A percentile compares a stretch with the other conserved stretches of the same genome.
Conservation (phyloP, 2,113 vertebrate species). For the Xyrauchen texanus region DNA sequence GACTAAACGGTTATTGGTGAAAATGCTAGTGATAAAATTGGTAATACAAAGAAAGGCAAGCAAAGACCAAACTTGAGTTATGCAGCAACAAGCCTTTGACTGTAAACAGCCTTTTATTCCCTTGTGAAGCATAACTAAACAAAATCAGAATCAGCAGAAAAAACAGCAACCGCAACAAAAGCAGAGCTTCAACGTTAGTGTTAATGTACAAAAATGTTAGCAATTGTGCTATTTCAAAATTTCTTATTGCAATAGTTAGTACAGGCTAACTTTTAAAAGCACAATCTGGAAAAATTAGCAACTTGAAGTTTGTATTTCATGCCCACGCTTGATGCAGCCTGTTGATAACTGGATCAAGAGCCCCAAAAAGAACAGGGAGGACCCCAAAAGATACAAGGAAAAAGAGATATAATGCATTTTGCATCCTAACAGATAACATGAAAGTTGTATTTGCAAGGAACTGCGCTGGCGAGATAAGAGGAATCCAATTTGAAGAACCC, state of each 20-base stretch:
- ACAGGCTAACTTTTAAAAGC: neutral
- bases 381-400: conserved; percentile 1
- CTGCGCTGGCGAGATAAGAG: conserved; percentile 47
- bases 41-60: neutral
- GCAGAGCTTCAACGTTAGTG: neutral
- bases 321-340: neutral
- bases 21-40: conserved; percentile 5
- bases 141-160: conserved; percentile 46
- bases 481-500: too few relatives aligned
- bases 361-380: conserved; percentile 39
- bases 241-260: too few relatives aligned
- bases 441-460: neutral
- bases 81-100: conserved; percentile 21
- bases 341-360: conserved; percentile 33
- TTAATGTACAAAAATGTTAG: neutral
- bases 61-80: conserved; percentile 34
- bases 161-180: conserved; percentile 10
- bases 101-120: conserved; percentile 20
- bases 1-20: neutral
- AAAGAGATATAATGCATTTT: conserved; percentile 21
- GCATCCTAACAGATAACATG: conserved; percentile 45
- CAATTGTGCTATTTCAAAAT: too few relatives aligned
- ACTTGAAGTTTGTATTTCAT: neutral
- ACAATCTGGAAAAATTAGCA: neutral
- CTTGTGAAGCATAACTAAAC: conserved; percentile 30